Conservation (phyloP, 2,113 vertebrate genomes). For the Mormoops blainvillei region DNA sequence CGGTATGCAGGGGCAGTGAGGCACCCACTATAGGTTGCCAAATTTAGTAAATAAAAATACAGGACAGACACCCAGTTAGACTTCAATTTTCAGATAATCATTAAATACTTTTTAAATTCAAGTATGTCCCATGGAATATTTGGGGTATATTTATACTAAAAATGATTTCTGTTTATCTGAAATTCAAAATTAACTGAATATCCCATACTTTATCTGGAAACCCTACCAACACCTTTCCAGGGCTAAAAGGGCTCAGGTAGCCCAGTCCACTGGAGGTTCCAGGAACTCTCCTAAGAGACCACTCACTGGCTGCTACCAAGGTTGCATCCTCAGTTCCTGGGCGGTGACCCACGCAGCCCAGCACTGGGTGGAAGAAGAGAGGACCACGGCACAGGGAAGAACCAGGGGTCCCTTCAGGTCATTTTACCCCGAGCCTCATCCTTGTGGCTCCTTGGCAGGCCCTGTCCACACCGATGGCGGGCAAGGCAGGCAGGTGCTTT, state of each 20-base stretch:
- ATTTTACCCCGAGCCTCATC: background rate
- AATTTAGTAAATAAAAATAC: background rate
- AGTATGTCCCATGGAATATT: background rate
- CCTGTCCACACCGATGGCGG: background rate
- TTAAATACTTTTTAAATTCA: slow-evolving; percentile 21
- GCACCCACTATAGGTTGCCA: background rate
- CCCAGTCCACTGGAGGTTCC: background rate
- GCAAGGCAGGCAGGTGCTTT: background rate
- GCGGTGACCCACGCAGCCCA: background rate
- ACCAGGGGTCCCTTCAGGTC: background rate
- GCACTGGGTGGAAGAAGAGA: background rate
- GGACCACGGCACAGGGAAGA: background rate
- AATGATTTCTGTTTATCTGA: background rate
- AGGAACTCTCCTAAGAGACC: background rate
- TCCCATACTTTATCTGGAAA: background rate
- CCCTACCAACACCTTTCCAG: no score
- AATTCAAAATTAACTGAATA: background rate
- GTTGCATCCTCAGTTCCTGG: background rate
- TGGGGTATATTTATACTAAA: background rate
- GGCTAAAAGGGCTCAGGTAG: no score
- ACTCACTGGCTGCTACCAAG: background rate
- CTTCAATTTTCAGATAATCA: background rate
- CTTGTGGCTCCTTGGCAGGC: background rate
- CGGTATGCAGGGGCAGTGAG: background rate
- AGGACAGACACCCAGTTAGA: background rate